Conservation (phyloP, 1,140 invertebrate genomes). For the Macrocentrus cingulum region DNA sequence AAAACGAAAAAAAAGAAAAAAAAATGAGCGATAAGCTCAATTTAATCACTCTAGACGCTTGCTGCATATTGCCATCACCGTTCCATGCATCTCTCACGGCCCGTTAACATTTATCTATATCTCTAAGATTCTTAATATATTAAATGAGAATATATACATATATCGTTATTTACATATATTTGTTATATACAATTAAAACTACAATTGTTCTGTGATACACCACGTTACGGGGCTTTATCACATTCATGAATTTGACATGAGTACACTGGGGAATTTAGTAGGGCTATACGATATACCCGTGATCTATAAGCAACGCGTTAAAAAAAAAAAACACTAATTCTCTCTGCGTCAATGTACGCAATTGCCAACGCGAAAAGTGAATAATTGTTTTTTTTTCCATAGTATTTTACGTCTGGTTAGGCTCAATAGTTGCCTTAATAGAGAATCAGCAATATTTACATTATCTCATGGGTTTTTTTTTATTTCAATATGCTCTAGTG, state of each 20-base stretch:
- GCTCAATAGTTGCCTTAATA: neutral
- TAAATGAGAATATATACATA: slow-evolving; percentile 28
- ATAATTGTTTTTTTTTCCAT: slow-evolving; percentile 2
- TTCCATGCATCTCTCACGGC: slow-evolving; percentile 52
- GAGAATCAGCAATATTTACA: neutral
- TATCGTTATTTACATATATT: slow-evolving; percentile 30
- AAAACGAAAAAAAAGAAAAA: neutral
- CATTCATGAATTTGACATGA: slow-evolving; percentile 41
- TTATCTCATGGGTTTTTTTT: neutral
- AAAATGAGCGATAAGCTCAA: slow-evolving; percentile 1
- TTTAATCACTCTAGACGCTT: slow-evolving; percentile 35
- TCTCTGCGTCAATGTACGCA: too few relatives aligned
- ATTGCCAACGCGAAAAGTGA: slow-evolving; percentile 11
- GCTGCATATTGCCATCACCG: slow-evolving; percentile 48
- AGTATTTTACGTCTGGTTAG: neutral
- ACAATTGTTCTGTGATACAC: slow-evolving; percentile 61
- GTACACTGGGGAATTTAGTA: slow-evolving; percentile 16
- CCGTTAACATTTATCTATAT: slow-evolving; percentile 54
- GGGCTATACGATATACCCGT: too few relatives aligned
- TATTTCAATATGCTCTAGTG: neutral
- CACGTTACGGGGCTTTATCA: slow-evolving; percentile 60
- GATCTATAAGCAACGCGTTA: neutral
- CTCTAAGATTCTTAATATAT: slow-evolving; percentile 53
- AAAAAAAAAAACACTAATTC: too few relatives aligned
- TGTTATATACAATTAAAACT: slow-evolving; percentile 46